A percentile compares a stretch with the other conserved stretches of the same genome.
phyloP scores from a whole-genome alignment of 2,113 vertebrate species.

The Mesitornis unicolor region DNA sequence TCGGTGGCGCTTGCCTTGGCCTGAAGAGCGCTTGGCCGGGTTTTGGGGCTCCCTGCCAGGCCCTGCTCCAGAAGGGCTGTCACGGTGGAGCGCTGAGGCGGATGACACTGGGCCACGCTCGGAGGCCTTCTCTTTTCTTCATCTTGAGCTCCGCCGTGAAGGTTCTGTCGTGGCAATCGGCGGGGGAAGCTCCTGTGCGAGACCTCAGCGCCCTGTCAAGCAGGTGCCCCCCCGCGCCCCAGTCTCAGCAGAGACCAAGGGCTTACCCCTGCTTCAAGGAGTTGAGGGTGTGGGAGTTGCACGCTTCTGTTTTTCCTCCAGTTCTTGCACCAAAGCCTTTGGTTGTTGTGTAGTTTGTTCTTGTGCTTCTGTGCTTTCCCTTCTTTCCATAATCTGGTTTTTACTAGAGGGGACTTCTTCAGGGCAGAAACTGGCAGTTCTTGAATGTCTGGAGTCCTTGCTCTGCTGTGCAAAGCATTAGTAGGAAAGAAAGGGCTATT shows the following conservation, averaged over 20 bases:
- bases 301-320: not conserved
- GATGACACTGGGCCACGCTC: not conserved
- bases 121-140: not conserved
- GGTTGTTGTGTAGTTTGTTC: not conserved
- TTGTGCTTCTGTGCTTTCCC: not conserved
- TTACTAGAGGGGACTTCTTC: not conserved
- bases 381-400: not conserved
- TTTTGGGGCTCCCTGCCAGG: not conserved
- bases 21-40: not conserved
- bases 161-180: not conserved
- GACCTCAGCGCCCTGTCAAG: not conserved
- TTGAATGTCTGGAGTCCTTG: not conserved
- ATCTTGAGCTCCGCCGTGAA: not conserved
- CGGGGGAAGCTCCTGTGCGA: rapidly evolving
- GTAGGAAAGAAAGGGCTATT: not conserved
- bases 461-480: not conserved
- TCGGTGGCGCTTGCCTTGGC: not conserved
- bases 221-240: not conserved
- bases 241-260: not conserved
- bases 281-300: not conserved
- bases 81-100: not conserved
- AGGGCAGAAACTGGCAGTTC: not conserved
- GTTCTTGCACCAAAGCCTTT: not conserved
- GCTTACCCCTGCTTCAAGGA: not conserved
- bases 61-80: not conserved